Evolutionary conservation across 2,888 invertebrate species (phyloP).

Genomic region (Chalcosyrphus nemorum): DNA sequence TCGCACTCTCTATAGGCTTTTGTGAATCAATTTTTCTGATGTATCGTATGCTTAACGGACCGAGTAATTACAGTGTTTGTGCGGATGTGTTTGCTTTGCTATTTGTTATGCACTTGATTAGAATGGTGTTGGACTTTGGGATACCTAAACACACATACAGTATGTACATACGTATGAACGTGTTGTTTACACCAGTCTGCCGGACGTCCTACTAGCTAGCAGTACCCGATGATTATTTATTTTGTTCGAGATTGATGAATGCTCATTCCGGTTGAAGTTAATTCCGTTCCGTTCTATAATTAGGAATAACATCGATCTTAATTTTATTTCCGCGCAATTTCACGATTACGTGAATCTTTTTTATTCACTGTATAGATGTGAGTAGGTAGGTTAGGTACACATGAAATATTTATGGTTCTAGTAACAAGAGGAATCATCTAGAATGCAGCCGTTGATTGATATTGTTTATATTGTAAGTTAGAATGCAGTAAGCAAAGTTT

Average conservation of each 20-base stretch:
- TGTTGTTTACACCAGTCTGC: not conserved
- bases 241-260: constrained; percentile 24
- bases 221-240: constrained; percentile 7
- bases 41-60: constrained; percentile 28
- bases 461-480: not conserved
- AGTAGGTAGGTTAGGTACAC: not conserved
- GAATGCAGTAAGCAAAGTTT: not conserved
- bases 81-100: not conserved
- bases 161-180: too few species aligned
- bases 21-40: constrained; percentile 11
- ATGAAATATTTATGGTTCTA: not conserved
- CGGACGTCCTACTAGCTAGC: not conserved
- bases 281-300: constrained; percentile 44
- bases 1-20: not conserved
- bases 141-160: too few species aligned
- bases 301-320: constrained; percentile 30
- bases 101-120: constrained; percentile 14
- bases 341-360: constrained; percentile 14
- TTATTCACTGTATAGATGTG: constrained; percentile 1
- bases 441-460: not conserved
- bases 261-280: constrained; percentile 48
- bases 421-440: too few species aligned
- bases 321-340: constrained; percentile 59
- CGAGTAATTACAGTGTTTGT: constrained; percentile 29
- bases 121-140: constrained; percentile 3